Base-by-base conservation (phyloP, 2,797 vertebrate genomes). In the Mareca penelope region DNA sequence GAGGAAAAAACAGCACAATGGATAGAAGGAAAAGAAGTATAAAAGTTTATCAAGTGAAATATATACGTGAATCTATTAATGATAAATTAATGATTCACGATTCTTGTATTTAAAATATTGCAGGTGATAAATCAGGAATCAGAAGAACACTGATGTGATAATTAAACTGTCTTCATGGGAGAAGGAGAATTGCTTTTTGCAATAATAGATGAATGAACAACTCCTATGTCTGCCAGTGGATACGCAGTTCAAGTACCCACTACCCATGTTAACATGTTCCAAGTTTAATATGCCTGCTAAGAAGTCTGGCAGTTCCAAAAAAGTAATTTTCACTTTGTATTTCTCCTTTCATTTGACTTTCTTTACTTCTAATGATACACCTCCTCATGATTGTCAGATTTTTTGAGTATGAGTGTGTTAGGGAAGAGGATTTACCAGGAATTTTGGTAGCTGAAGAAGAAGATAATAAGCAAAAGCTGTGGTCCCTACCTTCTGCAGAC, bases 301-400 rank as follows among this genome's bases (percentile, higher is more conserved):
- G 50, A 71, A 77, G 71, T 70, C 56, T 64, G 61, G 39, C 14
- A 29, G 31, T 85, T 52, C 4, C 7, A 48, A 63, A 89, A 68
- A 23, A 48, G 35, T 37, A 61, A 64, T 95, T 80, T 93, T 87
- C 50, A 64, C 80, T 86, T 90, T 87, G 52, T 28, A 73, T 82
- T 93, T 94, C 68, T 86, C 33, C 48, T 93, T 90, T 93, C 40
- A 48, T 73, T 73, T 82, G 31, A 40, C 18, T 89, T 92, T 89
- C 22, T n/a, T 82, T 64, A 46, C 53, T 64, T 72, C 78, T 90
- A 71, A 79, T 64, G 39, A 82, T 73, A 79, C 56, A 67, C 21
- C 15, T 80, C 52, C 39, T 89, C 8, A 5, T 33, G 63, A 15
- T 4, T 29, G 42, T 48, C 16, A 23, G 64, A 18, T 83, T 80